Base-by-base conservation (phyloP, 2,888 invertebrate genomes). In the Megamerina dolium region DNA sequence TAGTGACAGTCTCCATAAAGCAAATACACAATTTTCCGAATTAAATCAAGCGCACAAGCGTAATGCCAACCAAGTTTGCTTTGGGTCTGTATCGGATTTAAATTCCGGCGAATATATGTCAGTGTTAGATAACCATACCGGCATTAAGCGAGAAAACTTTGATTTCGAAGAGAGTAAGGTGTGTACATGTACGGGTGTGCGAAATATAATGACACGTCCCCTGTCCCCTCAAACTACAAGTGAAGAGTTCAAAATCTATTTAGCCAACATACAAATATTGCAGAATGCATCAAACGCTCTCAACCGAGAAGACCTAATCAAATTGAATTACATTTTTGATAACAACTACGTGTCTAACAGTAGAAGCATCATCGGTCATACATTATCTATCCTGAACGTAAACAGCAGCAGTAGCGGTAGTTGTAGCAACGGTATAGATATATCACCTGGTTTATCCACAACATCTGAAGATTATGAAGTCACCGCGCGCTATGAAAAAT, bases 181-280 rank as follows among this genome's bases (percentile, higher is more conserved):
- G 3, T 74, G 53, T 66, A 76, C 75, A 4, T 76, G 65, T 35
- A 57, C 60, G 2, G 62, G 60, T n/a, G 57, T 68, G 18, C 65
- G 78, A 57, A 76, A 78, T 62, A 75, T 81, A 13, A 78, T 79
- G 1, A 80, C 82, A 0, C 81, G 82, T 48, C 77, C 82, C 1
- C 58, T 84, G 1, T 82, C 82, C 27, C 80, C 80, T 1, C 80
- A 80, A 51, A 78, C 77, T 18, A 80, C 80, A 0, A 79, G 80
- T 0, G 83, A 83, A 61, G 84, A 84, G 58, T 84, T 84, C 51
- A 77, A 83, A 57, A 66, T 81, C 45, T 84, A 85, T 61, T 66
- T 84, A 50, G 83, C 83, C 17, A 83, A 83, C 58, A 80, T 84
- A 66, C 83, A 84, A 56, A 81, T 83, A 61, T 61, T 84, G 6